A percentile compares a stretch with the other conserved stretches of the same genome.
phyloP scores from a whole-genome alignment of 2,888 invertebrate species.

The Acronicta psi region DNA sequence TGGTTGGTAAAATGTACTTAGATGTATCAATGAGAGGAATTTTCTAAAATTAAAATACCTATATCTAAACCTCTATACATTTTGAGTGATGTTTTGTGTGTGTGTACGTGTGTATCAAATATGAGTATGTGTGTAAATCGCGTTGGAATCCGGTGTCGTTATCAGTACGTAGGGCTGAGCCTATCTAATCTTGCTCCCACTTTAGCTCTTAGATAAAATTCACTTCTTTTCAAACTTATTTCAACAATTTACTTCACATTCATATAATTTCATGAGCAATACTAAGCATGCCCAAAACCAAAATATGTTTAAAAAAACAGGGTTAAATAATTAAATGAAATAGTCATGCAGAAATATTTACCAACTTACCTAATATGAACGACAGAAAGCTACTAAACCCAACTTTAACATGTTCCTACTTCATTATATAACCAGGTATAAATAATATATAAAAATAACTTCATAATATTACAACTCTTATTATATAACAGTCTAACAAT shows the following conservation, averaged over 20 bases:
- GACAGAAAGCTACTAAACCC: too few relatives aligned
- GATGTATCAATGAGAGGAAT: not conserved
- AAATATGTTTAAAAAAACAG: too few relatives aligned
- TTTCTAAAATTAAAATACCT: constrained; percentile 13
- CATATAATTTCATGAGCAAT: constrained; percentile 5
- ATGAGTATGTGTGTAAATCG: constrained; percentile 67
- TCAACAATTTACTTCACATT: constrained; percentile 56
- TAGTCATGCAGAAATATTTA: not conserved
- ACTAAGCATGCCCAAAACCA: not conserved
- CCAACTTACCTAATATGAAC: too few relatives aligned
- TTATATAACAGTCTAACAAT: too few relatives aligned
- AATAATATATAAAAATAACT: too few relatives aligned
- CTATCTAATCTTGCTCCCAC: constrained; percentile 83
- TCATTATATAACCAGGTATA: too few relatives aligned
- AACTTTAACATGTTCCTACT: too few relatives aligned
- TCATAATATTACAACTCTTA: too few relatives aligned
- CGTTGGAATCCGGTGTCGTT: constrained; percentile 76
- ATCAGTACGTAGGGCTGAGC: constrained; percentile 80
- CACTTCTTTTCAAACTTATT: constrained; percentile 68
- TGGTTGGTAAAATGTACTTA: not conserved
- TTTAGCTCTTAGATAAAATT: constrained; percentile 75
- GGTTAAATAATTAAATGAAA: not conserved
- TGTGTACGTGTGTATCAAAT: constrained; percentile 42
- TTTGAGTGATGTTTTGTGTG: constrained; percentile 13
- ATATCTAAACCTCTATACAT: constrained; percentile 24